Evolutionary conservation across 1,140 invertebrate genomes (phyloP).

Genomic region (Drosophila quadrilineata): DNA sequence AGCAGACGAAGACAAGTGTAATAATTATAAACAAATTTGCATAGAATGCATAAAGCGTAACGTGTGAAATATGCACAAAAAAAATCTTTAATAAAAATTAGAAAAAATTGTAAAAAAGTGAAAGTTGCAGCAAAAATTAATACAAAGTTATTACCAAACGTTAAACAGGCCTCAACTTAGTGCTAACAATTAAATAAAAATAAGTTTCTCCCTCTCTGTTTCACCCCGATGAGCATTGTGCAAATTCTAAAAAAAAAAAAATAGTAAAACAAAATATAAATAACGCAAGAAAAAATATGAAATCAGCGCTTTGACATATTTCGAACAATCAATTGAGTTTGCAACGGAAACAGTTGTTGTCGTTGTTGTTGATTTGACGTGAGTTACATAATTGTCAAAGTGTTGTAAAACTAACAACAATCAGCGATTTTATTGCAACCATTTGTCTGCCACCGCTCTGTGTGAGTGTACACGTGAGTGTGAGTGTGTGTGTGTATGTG

Average conservation of each 20-base stretch:
- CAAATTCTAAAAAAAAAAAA: constrained; percentile 15
- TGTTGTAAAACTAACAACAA: constrained; percentile 66
- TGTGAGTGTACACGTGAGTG: not conserved
- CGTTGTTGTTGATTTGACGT: constrained; percentile 19
- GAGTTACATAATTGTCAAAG: constrained; percentile 75
- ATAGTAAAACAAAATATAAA: constrained; percentile 49
- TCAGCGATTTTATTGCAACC: constrained; percentile 71
- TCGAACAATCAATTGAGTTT: constrained; percentile 33
- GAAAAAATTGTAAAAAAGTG: too few species aligned
- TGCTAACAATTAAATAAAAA: constrained; percentile 42
- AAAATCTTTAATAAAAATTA: too few species aligned
- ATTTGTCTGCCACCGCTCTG: too few species aligned
- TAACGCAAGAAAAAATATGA: constrained; percentile 18
- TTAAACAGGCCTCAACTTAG: constrained; percentile 31
- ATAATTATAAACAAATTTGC: too few species aligned
- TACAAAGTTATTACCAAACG: constrained; percentile 49
- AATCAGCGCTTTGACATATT: constrained; percentile 23
- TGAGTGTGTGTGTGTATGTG: too few species aligned
- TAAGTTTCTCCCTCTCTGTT: too few species aligned
- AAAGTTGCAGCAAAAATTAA: constrained; percentile 37
- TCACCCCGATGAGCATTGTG: constrained; percentile 64
- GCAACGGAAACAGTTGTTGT: constrained; percentile 59
- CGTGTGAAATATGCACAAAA: too few species aligned
- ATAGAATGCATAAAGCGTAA: too few species aligned
- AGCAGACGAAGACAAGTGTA: too few species aligned